Base-by-base conservation (phyloP, 1,140 invertebrate species). In the Lethrus apterus region DNA sequence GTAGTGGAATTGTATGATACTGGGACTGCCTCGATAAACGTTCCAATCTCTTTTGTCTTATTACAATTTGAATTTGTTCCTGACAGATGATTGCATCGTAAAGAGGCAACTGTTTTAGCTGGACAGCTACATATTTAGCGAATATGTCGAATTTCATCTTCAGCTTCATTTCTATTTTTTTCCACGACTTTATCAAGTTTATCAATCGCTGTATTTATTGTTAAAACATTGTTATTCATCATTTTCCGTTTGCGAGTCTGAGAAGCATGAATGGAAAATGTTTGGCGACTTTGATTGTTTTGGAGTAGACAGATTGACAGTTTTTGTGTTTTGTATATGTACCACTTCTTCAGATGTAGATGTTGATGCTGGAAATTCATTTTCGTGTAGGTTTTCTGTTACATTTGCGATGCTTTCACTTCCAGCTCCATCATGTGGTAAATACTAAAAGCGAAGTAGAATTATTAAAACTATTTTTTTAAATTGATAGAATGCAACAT, bases 131-230 rank as follows among this genome's bases (percentile, higher is more conserved):
- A 13, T 32, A 33, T 44, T 44, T 44, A 10, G 38, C 40, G 48
- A 52, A 44, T 44, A 48, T 36, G 33, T 51, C 38, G 21, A 51
- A 51, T 48, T n/a, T 51, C 49, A 42, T 51, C 43, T 35, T 51
- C 44, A 51, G 29, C 32, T 11, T 42, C 35, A 35, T 13, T 21
- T 46, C 30, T 40, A 45, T 50, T 50, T 24, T 35, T 40, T 46
- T 47, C 30, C 34, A 45, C 44, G 50, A 53, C 47, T 53, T 53
- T 26, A 53, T 50, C 49, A 19, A 51, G 35, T 40, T 51, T 51
- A 47, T 51, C 49, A 31, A 53, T 42, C 19, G 43, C 51, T 46
- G 43, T 31, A 24, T 29, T 46, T 46, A 50, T 53, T 40, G 35
- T 41, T 46, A 48, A 50, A 46, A 44, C 44, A 50, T 51, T 51